Conservation (phyloP, 1,140 invertebrate genomes). For the Aricia agestis region DNA sequence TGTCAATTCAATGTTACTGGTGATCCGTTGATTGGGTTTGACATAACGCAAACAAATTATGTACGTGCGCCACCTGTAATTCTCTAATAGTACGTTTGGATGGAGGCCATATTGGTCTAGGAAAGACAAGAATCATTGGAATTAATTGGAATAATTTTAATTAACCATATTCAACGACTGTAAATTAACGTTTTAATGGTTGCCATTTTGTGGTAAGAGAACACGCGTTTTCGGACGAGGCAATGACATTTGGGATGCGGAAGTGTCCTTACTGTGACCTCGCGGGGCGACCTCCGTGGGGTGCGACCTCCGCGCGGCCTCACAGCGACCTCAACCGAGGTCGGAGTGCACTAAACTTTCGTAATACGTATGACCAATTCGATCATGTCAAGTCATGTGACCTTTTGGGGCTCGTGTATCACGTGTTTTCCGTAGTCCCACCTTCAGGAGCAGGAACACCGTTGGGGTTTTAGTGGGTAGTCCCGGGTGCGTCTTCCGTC, state of each 20-base stretch:
- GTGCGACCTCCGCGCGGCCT: slow-evolving; percentile 41
- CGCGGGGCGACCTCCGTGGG: slow-evolving; percentile 30
- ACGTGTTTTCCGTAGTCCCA: no score
- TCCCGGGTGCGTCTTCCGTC: no score
- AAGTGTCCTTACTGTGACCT: slow-evolving; percentile 38
- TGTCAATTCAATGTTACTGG: no score
- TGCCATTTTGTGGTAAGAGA: background rate
- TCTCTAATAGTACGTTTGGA: no score
- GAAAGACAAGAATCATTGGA: background rate
- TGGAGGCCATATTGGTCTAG: no score
- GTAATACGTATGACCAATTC: slow-evolving; percentile 27
- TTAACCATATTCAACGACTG: background rate
- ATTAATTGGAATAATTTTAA: background rate
- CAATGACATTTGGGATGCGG: slow-evolving; percentile 25
- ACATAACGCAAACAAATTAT: no score
- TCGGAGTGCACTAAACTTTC: slow-evolving; percentile 40
- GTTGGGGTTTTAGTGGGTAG: no score
- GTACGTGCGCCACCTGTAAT: background rate
- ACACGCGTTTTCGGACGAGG: background rate
- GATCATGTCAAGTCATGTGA: slow-evolving; percentile 9
- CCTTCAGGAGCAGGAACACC: no score
- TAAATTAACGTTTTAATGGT: background rate
- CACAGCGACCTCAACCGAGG: slow-evolving; percentile 35
- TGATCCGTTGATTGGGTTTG: no score
- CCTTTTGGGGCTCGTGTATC: no score